Evolutionary conservation across 2,113 vertebrate species (phyloP), one percentile per base, ranked within the genome.

Genomic region (Puffinus mauretanicus): DNA sequence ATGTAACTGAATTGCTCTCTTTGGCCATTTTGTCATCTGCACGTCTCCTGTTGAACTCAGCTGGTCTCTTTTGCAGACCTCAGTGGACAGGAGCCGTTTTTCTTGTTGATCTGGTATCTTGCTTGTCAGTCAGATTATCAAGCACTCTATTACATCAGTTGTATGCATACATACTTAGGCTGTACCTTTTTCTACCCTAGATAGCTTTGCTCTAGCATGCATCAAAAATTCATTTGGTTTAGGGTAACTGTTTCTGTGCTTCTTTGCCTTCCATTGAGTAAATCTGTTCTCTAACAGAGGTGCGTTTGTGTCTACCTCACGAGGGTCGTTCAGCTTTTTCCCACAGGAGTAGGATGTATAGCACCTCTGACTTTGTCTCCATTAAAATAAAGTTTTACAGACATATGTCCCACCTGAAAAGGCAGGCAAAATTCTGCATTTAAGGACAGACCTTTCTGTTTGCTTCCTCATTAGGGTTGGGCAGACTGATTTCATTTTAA

Each of bases 321-420:
- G 3, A 55, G n/a, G 30, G 44, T n/a, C 0, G 0, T n/a, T 72
- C 47, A 22, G 34, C 30, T 86, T 27, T 58, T 34, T 47, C 13
- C 40, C 5, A 4, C 16, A 0, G 0, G 0, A 71, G 29, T 18
- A 58, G 29, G 17, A 16, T 55, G 16, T 54, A 9, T 16, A 62
- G 75, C 70, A 46, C 49, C 62, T 60, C 55, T 76, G 57, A 47
- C 54, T 76, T 75, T 47, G 25, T 76, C 36, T 36, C 38, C 24
- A 3, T 69, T 64, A 29, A 52, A 55, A 30, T 44, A 7, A 34
- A 44, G 2, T 15, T 42, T 60, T 64, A 72, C 69, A 61, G 46
- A 32, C 13, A 0, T 36, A 3, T n/a, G 42, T 52, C 51, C 25
- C 61, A 44, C n/a, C 30, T 78, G 64, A 87, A 26, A 38, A 73